Evolutionary conservation across 2,113 vertebrate species (phyloP), one percentile per base, ranked within the genome.

Genomic region (Okapia johnstoni): DNA sequence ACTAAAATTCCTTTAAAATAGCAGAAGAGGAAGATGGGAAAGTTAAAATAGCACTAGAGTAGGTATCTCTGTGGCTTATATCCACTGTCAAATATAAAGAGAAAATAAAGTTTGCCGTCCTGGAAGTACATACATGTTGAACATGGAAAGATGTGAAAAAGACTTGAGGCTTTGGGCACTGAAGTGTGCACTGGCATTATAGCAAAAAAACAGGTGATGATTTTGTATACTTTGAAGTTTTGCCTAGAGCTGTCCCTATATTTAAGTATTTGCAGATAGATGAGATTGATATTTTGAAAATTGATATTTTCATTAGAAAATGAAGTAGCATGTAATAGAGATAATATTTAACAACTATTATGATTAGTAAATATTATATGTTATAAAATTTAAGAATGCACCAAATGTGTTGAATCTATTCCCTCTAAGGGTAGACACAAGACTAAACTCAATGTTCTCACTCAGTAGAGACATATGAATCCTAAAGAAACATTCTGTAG

Each of bases 251-350:
- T 48, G 12, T 85, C 54, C 8, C 58, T 73, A 26, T 55, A 66
- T 57, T 96, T 95, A 88, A 79, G 4, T 86, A 61, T 94, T 96
- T 95, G 23, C 17, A 88, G 94, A 93, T 70, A 92, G 14, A 79
- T 90, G 25, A 90, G 10, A 95, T 43, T 43, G 70, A 43, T 76
- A 76, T 88, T 95, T 90, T 80, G 40, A 3, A 40, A 40, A 33
- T 43, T 43, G 70, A 43, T 76, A 76, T 88, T 95, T 90, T 80
- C 57, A 58, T 52, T 40, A 70, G 43, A 54, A 79, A 93, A 58
- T 80, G 17, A 88, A 92, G 30, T 90, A 73, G n/a, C 50, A 25
- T 76, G 5, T 84, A 52, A 43, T 25, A 96, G n/a, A 85, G 33
- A 50, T 50, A 61, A 48, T 90, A 55, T 43, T 60, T 85, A 96